Evolutionary conservation across 2,797 vertebrate species (phyloP), one percentile per base, ranked within the genome.

Genomic region (Acestrorhynchus altus): DNA sequence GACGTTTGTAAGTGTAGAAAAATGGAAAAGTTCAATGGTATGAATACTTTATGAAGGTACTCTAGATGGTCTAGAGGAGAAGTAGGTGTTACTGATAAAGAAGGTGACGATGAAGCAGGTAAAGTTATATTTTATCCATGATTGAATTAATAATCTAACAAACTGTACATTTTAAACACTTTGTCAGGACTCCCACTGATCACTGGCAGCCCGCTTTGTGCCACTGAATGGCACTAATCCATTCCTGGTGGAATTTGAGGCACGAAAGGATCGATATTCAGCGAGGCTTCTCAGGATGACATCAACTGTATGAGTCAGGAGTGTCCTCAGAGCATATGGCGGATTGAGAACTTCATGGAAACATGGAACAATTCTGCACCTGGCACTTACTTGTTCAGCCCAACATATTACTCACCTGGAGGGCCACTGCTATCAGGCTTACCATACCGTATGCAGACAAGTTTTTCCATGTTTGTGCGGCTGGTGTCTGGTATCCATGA

Each of bases 181-280:
- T 15, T 63, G 46, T 12, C 70, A 91, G 90, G 81, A 57, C 72
- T 24, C 89, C 91, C 56, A 81, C 4, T 1, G 85, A 78, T 73
- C 92, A 84, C 68, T 96, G 96, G 95, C 89, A 91, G 69, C 88
- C 74, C 88, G 93, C 26, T 88, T 95, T 0, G 75, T 96, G 47
- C 71, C 93, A 44, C 74, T 96, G 56, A 86, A 88, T 0, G 83
- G 85, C 74, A 83, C 80, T 0, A 91, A 68, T 28, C 91, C 90
- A n/a, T 96, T 96, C 83, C 87, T 92, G 67, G 87, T 95, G 68
- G 86, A 90, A 61, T 96, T 96, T 86, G 86, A 93, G 93, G 94
- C 91, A 0, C 13, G 69, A 63, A 94, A 84, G 95, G 78, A 35
- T 69, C 3, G 87, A 4, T 54, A 0, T 94, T 95, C 13, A 59